Evolutionary conservation across 2,113 vertebrate species (phyloP).

Genomic region (Calidris pygmaea): DNA sequence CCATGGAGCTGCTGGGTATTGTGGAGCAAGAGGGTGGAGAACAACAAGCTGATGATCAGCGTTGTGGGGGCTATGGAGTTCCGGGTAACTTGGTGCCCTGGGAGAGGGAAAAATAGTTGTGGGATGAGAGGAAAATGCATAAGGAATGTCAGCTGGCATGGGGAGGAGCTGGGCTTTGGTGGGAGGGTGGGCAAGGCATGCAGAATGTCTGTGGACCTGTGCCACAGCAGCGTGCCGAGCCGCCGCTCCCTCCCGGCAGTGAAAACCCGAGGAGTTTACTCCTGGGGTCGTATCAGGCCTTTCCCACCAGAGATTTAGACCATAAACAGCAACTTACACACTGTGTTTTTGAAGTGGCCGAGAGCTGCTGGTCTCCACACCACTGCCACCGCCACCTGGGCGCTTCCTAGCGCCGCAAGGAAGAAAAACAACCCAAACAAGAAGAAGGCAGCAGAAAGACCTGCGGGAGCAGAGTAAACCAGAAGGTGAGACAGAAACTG

Average conservation of each 20-base stretch:
- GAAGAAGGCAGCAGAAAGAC: background rate
- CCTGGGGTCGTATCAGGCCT: background rate
- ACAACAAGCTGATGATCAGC: background rate
- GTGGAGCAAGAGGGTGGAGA: background rate
- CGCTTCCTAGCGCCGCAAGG: accelerated
- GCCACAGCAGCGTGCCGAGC: background rate
- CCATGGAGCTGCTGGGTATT: background rate
- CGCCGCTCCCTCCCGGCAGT: background rate
- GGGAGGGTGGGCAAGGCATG: background rate
- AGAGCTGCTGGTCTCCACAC: background rate
- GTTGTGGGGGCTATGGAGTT: too few species aligned
- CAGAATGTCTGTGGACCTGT: accelerated
- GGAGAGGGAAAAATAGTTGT: background rate
- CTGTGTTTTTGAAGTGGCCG: accelerated
- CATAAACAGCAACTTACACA: background rate
- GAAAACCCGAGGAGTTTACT: background rate
- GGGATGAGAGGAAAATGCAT: accelerated
- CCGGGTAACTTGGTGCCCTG: background rate
- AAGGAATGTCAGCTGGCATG: accelerated
- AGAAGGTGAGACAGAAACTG: background rate
- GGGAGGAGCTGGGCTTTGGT: background rate
- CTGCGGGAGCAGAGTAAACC: background rate
- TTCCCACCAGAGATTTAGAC: background rate
- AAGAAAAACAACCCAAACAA: background rate
- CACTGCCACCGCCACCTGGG: accelerated